A percentile compares a stretch with the other conserved stretches of the same genome.
Evolutionary conservation across 2,113 vertebrate genomes (phyloP).

Genomic region (Patagioenas fasciata): DNA sequence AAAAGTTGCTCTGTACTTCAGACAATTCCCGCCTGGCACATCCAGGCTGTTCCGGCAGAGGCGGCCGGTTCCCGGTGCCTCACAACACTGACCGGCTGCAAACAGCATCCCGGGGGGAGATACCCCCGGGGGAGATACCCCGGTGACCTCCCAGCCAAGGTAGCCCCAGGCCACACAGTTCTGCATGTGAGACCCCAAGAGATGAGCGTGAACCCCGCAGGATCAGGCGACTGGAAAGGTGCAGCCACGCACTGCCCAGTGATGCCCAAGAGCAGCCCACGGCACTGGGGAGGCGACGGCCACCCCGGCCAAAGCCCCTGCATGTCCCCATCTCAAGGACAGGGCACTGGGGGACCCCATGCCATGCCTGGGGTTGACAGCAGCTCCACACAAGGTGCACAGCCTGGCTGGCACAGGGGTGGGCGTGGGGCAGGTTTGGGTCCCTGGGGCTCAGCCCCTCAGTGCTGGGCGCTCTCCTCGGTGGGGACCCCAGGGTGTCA

Average conservation of each 20-base stretch:
- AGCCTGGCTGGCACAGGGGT: neutral
- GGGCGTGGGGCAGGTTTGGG: neutral
- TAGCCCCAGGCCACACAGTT: neutral
- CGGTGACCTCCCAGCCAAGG: rapidly evolving
- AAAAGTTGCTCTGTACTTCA: constrained; percentile 70
- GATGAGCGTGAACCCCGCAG: rapidly evolving
- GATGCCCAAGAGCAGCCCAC: rapidly evolving
- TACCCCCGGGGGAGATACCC: neutral
- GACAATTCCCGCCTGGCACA: neutral
- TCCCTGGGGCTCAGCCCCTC: neutral
- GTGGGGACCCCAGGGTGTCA: rapidly evolving
- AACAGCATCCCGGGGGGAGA: rapidly evolving
- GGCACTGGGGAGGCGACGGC: rapidly evolving
- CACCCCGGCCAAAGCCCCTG: neutral
- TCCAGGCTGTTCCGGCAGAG: neutral
- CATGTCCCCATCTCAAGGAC: rapidly evolving
- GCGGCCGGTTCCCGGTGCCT: rapidly evolving
- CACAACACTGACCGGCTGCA: neutral
- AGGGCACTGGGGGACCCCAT: neutral
- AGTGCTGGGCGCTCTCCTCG: rapidly evolving
- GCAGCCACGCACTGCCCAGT: rapidly evolving
- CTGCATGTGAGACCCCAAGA: rapidly evolving
- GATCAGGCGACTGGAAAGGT: neutral
- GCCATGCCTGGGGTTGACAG: rapidly evolving
- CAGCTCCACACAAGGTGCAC: rapidly evolving